Evolutionary conservation across 2,888 invertebrate genomes (phyloP).

Genomic region (Galeopsomyia nigrocyanea): DNA sequence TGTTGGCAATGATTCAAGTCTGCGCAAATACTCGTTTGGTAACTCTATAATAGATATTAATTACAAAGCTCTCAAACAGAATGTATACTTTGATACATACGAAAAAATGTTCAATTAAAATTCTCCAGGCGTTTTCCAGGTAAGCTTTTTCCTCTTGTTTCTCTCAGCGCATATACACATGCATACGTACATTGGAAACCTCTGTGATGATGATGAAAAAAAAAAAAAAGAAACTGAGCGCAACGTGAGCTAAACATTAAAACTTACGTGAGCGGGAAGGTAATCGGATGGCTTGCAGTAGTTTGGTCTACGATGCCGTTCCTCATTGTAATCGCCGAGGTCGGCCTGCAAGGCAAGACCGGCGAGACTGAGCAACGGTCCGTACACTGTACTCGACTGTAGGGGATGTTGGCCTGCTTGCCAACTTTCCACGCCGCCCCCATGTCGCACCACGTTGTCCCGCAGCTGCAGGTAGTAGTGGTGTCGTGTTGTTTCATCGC

Average conservation of each 20-base stretch:
- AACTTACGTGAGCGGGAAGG: slow-evolving; percentile 78
- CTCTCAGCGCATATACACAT: too few relatives aligned
- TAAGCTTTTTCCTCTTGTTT: too few relatives aligned
- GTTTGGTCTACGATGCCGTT: slow-evolving; percentile 64
- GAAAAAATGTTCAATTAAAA: too few relatives aligned
- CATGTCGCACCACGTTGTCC: slow-evolving; percentile 80
- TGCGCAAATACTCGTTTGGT: too few relatives aligned
- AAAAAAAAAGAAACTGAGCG: slow-evolving; percentile 6
- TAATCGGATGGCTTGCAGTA: slow-evolving; percentile 90
- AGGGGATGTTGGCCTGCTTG: slow-evolving; percentile 66
- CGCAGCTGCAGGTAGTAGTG: slow-evolving; percentile 96
- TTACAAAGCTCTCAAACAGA: too few relatives aligned
- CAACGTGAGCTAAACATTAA: slow-evolving; percentile 16
- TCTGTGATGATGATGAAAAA: not conserved
- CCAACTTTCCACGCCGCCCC: slow-evolving; percentile 67
- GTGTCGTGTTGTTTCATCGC: slow-evolving; percentile 91
- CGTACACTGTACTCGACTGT: slow-evolving; percentile 77
- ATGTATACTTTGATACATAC: too few relatives aligned
- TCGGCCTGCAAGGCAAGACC: slow-evolving; percentile 94
- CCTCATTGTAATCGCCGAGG: slow-evolving; percentile 82
- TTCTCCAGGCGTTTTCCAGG: too few relatives aligned
- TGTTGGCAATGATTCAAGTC: too few relatives aligned
- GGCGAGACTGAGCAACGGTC: slow-evolving; percentile 83
- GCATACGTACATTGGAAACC: too few relatives aligned
- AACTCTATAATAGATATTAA: too few relatives aligned